Base-by-base conservation (phyloP, 2,113 vertebrate species). In the Dicerorhinus sumatrensis region DNA sequence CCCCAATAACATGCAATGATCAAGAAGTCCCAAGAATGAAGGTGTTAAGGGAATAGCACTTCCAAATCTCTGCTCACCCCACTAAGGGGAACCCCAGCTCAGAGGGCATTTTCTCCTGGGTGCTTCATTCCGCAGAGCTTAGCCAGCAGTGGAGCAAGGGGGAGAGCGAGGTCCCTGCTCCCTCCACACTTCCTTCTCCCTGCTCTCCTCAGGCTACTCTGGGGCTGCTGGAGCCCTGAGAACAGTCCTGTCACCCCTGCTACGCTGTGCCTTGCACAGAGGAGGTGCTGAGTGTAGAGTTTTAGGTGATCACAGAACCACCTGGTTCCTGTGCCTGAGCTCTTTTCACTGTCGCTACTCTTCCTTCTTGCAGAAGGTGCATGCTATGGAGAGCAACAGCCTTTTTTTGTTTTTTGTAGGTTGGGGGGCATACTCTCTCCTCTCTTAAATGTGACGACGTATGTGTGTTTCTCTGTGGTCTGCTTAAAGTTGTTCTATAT, bases 391-490 rank as follows among this genome's bases (percentile, higher is more conserved):
- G 1, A 51, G 46, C 80, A 82, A 13, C 36, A 36, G 6, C 23
- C 36, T 63, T 51, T 42, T 39, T 39, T 31, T 18, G 8, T 31
- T 3, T 75, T 85, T 33, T 80, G 27, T 56, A 27, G 18, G 17
- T 54, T 60, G 27, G 17, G 13, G 2, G 2, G 3, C 39, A 42
- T n/a, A 42, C 25, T 42, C 62, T 62, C 21, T 76, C 16, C 54
- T 92, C 25, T 65, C 36, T 58, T 36, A 91, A 90, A 21, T n/a
- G 13, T 54, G 33, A 3, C 12, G 86, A 51, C 58, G 29, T 48
- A 0, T 65, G 8, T 72, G 33, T 84, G 54, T 76, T 84, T 93
- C 85, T 96, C 51, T 96, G 25, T 73, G 69, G 33, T 56, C 63
- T 84, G 46, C 56, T 56, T 77, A 10, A 42, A 62, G 79, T 67